phyloP scores from a whole-genome alignment of 1,140 invertebrate genomes.

The Drosophila mayri region DNA sequence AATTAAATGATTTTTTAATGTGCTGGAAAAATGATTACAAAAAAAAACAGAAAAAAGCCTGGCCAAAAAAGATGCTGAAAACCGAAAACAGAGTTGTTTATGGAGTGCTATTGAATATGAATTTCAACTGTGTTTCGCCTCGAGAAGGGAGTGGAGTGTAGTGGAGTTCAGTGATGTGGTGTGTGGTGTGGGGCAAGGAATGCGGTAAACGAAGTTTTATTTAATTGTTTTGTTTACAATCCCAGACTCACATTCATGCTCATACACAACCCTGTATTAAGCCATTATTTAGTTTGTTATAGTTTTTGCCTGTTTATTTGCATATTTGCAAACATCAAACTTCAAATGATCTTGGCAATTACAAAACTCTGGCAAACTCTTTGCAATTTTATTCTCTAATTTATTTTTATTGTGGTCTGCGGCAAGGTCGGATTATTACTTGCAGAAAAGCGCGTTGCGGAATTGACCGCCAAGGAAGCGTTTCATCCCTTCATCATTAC shows the following conservation, averaged over 20 bases:
- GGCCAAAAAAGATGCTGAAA: slow-evolving; percentile 38
- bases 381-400: slow-evolving; percentile 41
- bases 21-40: slow-evolving; percentile 71
- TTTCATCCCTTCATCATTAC: slow-evolving; percentile 19
- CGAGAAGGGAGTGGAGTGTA: slow-evolving; percentile 31
- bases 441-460: slow-evolving; percentile 59
- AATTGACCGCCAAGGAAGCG: slow-evolving; percentile 22
- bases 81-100: slow-evolving; percentile 49
- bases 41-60: slow-evolving; percentile 20
- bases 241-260: slow-evolving; percentile 18
- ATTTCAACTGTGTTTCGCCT: slow-evolving; percentile 33
- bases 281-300: slow-evolving; percentile 54
- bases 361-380: slow-evolving; percentile 23
- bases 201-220: slow-evolving; percentile 47
- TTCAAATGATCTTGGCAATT: slow-evolving; percentile 50
- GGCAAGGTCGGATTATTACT: slow-evolving; percentile 72
- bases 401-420: slow-evolving; percentile 37
- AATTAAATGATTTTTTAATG: slow-evolving; percentile 82
- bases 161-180: not conserved
- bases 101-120: slow-evolving; percentile 60
- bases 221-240: slow-evolving; percentile 60
- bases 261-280: slow-evolving; percentile 21
- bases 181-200: slow-evolving; percentile 26
- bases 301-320: slow-evolving; percentile 44
- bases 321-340: slow-evolving; percentile 57